phyloP scores from a whole-genome alignment of 2,888 invertebrate genomes.

The Drosophila paramelanica region DNA sequence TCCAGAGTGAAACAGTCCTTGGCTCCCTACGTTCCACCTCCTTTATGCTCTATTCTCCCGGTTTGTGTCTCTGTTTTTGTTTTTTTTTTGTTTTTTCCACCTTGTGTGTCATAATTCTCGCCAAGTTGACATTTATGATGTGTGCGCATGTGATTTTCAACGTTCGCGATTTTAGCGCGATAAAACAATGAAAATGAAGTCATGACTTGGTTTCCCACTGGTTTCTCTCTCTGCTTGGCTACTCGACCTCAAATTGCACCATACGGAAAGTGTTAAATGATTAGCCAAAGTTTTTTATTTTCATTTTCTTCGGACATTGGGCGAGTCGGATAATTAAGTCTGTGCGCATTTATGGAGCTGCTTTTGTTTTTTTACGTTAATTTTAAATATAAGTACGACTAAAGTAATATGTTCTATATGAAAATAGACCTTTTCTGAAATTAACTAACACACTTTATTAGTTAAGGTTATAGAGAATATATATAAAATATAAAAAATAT shows the following conservation, averaged over 20 bases:
- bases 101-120: constrained; percentile 75
- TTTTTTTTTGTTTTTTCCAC: constrained; percentile 9
- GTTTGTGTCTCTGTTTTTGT: background rate
- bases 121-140: constrained; percentile 82
- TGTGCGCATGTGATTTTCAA: constrained; percentile 75
- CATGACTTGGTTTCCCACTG: constrained; percentile 48
- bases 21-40: constrained; percentile 12
- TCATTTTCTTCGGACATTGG: background rate
- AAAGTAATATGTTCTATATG: too few relatives aligned
- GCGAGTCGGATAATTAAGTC: background rate
- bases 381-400: too few relatives aligned
- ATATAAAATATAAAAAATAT: too few relatives aligned
- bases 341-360: background rate
- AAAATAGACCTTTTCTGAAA: too few relatives aligned
- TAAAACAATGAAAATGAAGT: constrained; percentile 71
- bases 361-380: background rate
- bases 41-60: background rate
- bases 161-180: constrained; percentile 59
- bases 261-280: constrained; percentile 54
- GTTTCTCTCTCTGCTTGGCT: constrained; percentile 17
- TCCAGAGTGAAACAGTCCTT: constrained; percentile 4
- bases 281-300: constrained; percentile 36
- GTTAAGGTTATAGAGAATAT: too few relatives aligned
- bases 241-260: constrained; percentile 50
- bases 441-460: too few relatives aligned